phyloP scores from a whole-genome alignment of 2,888 invertebrate species.

The Nyleta sp. region DNA sequence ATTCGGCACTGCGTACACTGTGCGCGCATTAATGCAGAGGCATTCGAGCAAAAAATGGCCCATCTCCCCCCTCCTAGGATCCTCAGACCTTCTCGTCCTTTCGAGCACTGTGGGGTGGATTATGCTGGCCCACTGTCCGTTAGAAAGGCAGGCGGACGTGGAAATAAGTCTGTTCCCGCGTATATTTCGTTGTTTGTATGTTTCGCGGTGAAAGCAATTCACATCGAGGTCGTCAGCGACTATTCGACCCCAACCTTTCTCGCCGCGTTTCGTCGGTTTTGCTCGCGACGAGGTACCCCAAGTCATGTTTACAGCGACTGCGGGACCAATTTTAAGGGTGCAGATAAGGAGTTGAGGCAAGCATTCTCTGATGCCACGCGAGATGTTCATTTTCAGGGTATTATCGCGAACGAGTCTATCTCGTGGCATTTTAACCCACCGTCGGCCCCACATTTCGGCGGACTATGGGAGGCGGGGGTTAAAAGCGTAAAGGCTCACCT shows the following conservation, averaged over 20 bases:
- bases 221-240: background rate
- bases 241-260: background rate
- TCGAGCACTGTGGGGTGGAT: slow-evolving; percentile 5
- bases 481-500: background rate
- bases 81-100: slow-evolving; percentile 3
- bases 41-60: background rate
- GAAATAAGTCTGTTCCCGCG: background rate
- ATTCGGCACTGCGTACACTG: background rate
- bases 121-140: background rate
- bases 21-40: background rate
- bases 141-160: background rate
- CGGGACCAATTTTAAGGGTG: slow-evolving; percentile 3
- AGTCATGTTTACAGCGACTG: background rate
- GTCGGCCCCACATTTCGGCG: background rate
- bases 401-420: background rate
- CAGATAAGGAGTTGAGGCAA: slow-evolving; percentile 9
- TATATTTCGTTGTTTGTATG: background rate
- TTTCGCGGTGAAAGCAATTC: background rate
- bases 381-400: background rate
- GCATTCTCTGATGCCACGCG: background rate
- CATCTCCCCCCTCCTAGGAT: background rate
- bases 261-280: background rate
- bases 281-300: background rate
- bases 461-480: background rate
- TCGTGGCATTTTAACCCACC: too few relatives aligned